Evolutionary conservation across 2,113 vertebrate genomes (phyloP).

Genomic region (Ornithorhynchus anatinus): DNA sequence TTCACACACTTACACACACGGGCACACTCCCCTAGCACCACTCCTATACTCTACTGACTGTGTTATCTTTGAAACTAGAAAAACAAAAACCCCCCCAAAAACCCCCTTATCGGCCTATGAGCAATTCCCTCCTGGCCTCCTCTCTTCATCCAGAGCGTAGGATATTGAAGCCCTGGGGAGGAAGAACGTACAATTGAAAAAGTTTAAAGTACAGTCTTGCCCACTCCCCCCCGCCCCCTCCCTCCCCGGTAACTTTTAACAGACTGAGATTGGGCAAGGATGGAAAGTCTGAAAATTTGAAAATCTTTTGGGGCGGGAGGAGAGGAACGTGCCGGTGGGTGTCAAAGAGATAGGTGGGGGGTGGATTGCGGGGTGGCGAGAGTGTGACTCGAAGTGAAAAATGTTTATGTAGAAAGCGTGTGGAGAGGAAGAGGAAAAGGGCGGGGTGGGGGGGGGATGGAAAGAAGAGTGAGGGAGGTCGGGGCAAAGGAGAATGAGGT

Average conservation of each 20-base stretch:
- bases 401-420: background rate
- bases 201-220: too few species aligned
- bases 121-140: too few species aligned
- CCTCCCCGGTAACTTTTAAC: background rate
- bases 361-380: conserved; percentile 10
- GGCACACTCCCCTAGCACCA: too few species aligned
- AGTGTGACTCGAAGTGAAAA: conserved; percentile 20
- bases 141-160: too few species aligned
- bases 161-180: too few species aligned
- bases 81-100: too few species aligned
- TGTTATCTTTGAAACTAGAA: too few species aligned
- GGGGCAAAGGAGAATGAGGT: background rate
- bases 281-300: background rate
- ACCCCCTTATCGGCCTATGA: too few species aligned
- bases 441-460: background rate
- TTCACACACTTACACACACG: too few species aligned
- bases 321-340: conserved; percentile 19
- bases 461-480: background rate
- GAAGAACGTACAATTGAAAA: too few species aligned
- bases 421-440: background rate
- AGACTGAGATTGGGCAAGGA: background rate
- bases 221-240: background rate
- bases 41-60: too few species aligned
- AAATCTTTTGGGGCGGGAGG: conserved; percentile 17
- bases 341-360: conserved; percentile 40